Evolutionary conservation across 1,140 invertebrate species (phyloP), one percentile per base, ranked within the genome.

Genomic region (Vollenhovia emeryi): DNA sequence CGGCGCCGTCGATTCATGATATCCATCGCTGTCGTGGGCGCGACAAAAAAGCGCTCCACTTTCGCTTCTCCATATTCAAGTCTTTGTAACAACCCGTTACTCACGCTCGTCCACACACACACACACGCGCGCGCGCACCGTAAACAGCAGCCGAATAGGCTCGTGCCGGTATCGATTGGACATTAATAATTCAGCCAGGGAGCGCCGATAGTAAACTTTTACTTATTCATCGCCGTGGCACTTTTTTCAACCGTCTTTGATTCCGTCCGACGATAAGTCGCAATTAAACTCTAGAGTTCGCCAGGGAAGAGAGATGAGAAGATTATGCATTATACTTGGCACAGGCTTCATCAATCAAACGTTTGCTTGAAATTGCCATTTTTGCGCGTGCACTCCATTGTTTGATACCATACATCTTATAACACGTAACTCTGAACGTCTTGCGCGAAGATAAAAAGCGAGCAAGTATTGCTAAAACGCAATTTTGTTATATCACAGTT

Each of bases 1-100:
- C 50, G 45, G 45, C 18, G 40, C 27, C 15, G 15, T 69, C 84
- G 83, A 89, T 89, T 89, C 86, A 88, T 71, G 87, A 66, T 69
- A 36, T 69, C 27, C 60, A 71, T 82, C 48, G 64, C 76, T 40
- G 48, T 40, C 30, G 24, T 30, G n/a, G 52, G 2, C 48, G 18
- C 59, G 7, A 52, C 57, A 66, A 75, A 84, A 89, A 88, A 40
- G 18, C 57, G 64, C 45, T 80, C 36, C 75, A 73, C 73, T 89
- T 83, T 82, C 57, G 36, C 55, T 71, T 74, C 59, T 74, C 57
- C 36, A 64, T 84, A 73, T 83, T 62, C 69, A 74, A 59, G 30
- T 62, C 79, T 83, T 74, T 75, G 40, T 75, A 75, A 60, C 43
- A 62, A 45, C 9, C 71, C 21, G 50, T 45, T 78, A 66, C n/a